Evolutionary conservation across 2,797 vertebrate species (phyloP).

Genomic region (Holocentrus rufus): DNA sequence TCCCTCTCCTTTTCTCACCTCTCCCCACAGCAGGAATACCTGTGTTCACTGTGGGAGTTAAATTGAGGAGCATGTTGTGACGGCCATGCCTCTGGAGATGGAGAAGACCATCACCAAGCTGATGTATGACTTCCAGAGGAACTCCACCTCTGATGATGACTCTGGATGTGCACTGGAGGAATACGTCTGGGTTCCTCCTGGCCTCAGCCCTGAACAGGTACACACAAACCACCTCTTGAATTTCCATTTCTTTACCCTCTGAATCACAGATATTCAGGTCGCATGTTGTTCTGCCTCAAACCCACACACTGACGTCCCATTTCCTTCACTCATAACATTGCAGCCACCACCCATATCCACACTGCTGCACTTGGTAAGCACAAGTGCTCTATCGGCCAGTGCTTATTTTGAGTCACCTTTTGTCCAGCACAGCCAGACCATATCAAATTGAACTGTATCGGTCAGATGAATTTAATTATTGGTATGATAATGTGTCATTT

Average conservation of each 20-base stretch:
- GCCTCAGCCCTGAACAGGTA: constrained; percentile 98
- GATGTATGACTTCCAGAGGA: constrained; percentile 99
- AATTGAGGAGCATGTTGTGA: constrained; percentile 90
- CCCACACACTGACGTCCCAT: background rate
- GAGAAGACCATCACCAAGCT: constrained; percentile 98
- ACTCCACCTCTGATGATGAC: constrained; percentile 97
- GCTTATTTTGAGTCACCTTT: constrained; percentile 22
- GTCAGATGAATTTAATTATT: constrained; percentile 52
- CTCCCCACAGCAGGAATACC: constrained; percentile 60
- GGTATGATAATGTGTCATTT: constrained; percentile 34
- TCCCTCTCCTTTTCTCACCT: background rate
- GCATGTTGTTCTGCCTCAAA: background rate
- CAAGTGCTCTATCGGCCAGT: constrained; percentile 27
- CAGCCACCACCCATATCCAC: background rate
- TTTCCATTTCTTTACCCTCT: background rate
- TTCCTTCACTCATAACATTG: background rate
- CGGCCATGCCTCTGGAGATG: constrained; percentile 98
- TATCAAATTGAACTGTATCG: constrained; percentile 39
- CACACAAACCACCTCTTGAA: background rate
- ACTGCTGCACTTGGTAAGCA: too few relatives aligned
- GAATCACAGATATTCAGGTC: constrained; percentile 10
- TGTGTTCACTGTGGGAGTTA: constrained; percentile 80
- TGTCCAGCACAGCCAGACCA: constrained; percentile 13
- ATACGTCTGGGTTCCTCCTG: constrained; percentile 95
- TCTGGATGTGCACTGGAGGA: constrained; percentile 98